phyloP scores from a whole-genome alignment of 2,797 vertebrate species.

The Eutrigla gurnardus region DNA sequence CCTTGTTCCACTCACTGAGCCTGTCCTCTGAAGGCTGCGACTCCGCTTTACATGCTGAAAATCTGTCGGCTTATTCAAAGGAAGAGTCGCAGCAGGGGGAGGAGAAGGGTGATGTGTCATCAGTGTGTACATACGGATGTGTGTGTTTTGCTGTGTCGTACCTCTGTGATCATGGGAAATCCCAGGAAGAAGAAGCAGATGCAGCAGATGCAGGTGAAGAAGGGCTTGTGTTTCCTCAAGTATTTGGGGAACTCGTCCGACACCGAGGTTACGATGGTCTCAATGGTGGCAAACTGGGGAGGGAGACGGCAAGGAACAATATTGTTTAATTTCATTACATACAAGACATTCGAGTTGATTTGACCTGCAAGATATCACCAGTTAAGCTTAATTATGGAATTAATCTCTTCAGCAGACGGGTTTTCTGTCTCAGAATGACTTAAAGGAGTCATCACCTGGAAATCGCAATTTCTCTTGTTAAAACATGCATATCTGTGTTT shows the following conservation, averaged over 20 bases:
- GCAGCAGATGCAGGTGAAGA: constrained; percentile 96
- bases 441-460: too few species aligned
- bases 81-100: neutral
- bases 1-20: constrained; percentile 37
- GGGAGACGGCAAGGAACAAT: neutral
- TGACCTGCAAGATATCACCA: too few species aligned
- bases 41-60: constrained; percentile 38
- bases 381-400: too few species aligned
- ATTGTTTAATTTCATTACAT: too few species aligned
- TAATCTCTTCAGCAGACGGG: neutral
- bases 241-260: constrained; percentile 97
- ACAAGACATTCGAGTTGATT: too few species aligned
- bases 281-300: constrained; percentile 95
- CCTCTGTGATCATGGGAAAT: constrained; percentile 99
- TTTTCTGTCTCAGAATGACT: too few species aligned
- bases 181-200: constrained; percentile 93
- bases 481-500: too few species aligned
- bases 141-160: constrained; percentile 63
- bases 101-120: neutral
- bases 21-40: constrained; percentile 20
- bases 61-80: constrained; percentile 45
- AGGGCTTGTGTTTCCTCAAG: constrained; percentile 92
- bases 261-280: constrained; percentile 98
- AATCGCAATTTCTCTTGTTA: too few species aligned
- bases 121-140: neutral